phyloP scores from a whole-genome alignment of 2,113 vertebrate species.

The Verasper variegatus region DNA sequence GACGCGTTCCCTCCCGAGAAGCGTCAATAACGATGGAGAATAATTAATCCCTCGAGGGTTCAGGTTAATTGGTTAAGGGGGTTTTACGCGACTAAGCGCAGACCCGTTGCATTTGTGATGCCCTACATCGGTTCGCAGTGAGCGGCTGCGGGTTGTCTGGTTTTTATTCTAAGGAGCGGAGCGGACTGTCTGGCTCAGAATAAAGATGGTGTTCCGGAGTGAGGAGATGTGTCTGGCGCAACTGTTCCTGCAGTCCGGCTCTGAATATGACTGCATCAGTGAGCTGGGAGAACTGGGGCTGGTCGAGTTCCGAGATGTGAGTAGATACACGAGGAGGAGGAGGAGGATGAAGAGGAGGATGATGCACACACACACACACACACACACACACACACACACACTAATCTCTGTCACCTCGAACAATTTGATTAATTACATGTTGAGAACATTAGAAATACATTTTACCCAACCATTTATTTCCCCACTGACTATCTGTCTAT shows the following conservation, averaged over 20 bases:
- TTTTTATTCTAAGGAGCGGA: constrained; percentile 14
- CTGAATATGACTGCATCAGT: constrained; percentile 97
- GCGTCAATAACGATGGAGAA: constrained; percentile 18
- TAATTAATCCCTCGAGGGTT: constrained; percentile 45
- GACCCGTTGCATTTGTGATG: constrained; percentile 35
- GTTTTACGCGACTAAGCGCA: constrained; percentile 15
- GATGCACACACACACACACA: no score
- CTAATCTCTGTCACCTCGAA: neutral
- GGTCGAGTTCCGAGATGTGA: constrained; percentile 97
- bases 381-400: no score
- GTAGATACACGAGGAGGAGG: constrained; percentile 67
- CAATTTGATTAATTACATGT: no score
- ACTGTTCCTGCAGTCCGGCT: constrained; percentile 95
- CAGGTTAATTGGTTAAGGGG: constrained; percentile 52
- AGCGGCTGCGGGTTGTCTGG: constrained; percentile 27
- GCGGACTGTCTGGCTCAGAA: constrained; percentile 40
- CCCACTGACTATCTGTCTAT: no score
- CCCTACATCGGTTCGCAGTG: constrained; percentile 19
- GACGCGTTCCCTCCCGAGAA: neutral
- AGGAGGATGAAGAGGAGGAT: no score
- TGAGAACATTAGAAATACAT: no score
- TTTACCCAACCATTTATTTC: no score
- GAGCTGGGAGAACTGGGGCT: constrained; percentile 95
- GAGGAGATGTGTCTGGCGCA: constrained; percentile 97
- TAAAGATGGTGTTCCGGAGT: constrained; percentile 91